Base-by-base conservation (phyloP, 2,888 invertebrate species). In the Synergus itoensis region DNA sequence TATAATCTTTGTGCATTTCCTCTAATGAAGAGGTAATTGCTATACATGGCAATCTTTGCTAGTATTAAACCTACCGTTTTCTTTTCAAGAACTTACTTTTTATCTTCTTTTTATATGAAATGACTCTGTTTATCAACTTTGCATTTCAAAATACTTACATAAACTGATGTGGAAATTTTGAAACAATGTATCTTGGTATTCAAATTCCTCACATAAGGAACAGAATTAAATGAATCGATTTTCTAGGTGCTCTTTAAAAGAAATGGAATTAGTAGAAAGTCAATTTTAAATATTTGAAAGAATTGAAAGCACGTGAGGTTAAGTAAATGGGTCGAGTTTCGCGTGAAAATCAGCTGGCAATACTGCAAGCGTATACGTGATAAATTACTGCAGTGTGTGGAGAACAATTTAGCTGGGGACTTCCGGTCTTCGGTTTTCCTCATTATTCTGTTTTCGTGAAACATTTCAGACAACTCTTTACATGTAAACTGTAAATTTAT, bases 281-380 rank as follows among this genome's bases (percentile, higher is more conserved):
- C 48, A 36, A 36, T 73, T 53, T 73, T 36, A n/a, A 53, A 73
- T 28, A 73, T 73, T 73, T 73, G 48, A 53, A 73, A 53, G 53
- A 53, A 73, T 73, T 28, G 69, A 73, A 73, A 48, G 69, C 69
- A 69, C 69, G 69, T 73, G 69, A 28, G 48, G 28, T 18, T 73
- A 36, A 53, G 43, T 41, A 65, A 73, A 48, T 48, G 48, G 69
- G n/a, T 53, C 36, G 36, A 73, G 69, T 8, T 28, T 16, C 48
- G 48, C 21, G 53, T 16, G 48, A 73, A 73, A 36, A 53, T 53
- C 53, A 53, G 48, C 69, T 73, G 69, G n/a, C 48, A 73, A 36
- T 73, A 73, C 48, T 9, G 11, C 36, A 28, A 48, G 14, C 11
- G 43, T 65, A 28, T 28, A 65, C 53, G 69, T 73, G 53, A 73